Evolutionary conservation across 2,797 vertebrate genomes (phyloP).

Genomic region (Falco berigora): DNA sequence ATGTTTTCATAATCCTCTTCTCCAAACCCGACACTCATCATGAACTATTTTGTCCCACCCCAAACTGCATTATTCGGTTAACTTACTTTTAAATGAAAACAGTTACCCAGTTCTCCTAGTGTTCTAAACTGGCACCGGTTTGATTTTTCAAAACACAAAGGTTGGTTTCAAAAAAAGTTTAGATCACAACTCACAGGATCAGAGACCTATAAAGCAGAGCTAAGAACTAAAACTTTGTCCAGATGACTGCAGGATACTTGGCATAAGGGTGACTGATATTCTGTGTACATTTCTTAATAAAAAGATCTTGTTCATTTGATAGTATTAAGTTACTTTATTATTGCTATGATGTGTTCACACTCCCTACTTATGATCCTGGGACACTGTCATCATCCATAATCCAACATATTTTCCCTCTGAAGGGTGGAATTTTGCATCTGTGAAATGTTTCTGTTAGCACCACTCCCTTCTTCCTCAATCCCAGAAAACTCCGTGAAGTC

Average conservation of each 20-base stretch:
- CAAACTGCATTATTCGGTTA: background rate
- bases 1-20: background rate
- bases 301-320: background rate
- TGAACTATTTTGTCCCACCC: background rate
- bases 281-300: background rate
- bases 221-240: background rate
- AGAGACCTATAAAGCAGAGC: background rate
- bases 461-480: background rate
- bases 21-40: background rate
- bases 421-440: background rate
- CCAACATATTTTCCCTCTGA: background rate
- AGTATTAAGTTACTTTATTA: background rate
- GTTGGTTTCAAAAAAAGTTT: background rate
- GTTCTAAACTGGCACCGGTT: background rate
- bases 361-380: background rate
- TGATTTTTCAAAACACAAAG: background rate
- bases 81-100: background rate
- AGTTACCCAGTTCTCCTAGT: background rate
- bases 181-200: background rate
- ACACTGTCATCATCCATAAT: background rate
- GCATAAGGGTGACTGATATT: background rate
- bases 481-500: background rate
- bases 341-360: accelerated
- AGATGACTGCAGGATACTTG: background rate
- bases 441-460: background rate